These are phyloP conservation scores for Artibeus jamaicensis DNA, from an alignment of 2,797 vertebrate genomes.

Conservation along the genomic window DNA sequence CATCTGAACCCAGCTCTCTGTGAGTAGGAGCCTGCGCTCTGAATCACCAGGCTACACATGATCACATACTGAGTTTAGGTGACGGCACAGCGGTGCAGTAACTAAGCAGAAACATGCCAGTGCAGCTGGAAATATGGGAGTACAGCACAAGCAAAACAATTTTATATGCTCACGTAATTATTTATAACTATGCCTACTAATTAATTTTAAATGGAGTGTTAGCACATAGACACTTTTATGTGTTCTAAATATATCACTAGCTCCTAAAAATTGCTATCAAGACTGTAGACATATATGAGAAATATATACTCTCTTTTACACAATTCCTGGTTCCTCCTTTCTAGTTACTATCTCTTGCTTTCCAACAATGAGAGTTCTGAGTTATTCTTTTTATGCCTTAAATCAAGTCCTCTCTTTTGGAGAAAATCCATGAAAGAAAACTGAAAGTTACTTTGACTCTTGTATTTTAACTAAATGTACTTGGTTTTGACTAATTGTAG, in stretches of 20 bases:
- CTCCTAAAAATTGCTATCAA: neutral
- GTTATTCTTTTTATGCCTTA: neutral
- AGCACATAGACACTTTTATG: neutral
- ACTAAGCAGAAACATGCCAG: neutral
- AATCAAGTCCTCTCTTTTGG: neutral
- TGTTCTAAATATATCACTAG: neutral
- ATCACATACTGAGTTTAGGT: neutral
- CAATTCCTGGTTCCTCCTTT: neutral
- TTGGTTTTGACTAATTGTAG: neutral
- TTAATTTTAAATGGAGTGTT: neutral
- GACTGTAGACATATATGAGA: neutral
- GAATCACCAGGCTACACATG: neutral
- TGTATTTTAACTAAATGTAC: neutral
- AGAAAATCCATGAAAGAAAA: neutral
- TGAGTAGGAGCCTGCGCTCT: neutral
- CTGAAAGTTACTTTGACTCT: neutral
- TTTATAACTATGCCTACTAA: neutral
- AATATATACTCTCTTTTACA: neutral
- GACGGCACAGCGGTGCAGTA: neutral
- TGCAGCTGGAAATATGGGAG: neutral
- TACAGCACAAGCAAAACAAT: neutral
- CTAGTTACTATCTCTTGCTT: neutral
- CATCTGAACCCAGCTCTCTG: neutral
- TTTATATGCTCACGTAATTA: neutral
- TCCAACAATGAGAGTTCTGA: neutral